Evolutionary conservation across 1,140 invertebrate genomes (phyloP), one percentile per base, ranked within the genome.

Genomic region (Cotesia glomerata): DNA sequence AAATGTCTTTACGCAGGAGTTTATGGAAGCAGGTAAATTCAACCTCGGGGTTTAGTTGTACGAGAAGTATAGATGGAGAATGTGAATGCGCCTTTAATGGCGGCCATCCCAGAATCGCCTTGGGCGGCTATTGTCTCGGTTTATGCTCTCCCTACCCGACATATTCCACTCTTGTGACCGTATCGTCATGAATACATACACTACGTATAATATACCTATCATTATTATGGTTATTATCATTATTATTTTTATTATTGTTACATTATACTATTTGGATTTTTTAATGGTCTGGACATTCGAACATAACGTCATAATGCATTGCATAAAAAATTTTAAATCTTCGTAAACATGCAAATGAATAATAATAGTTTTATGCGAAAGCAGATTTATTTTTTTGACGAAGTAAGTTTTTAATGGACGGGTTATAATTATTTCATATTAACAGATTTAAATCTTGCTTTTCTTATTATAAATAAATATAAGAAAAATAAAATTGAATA

Each of bases 51-150:
- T 13, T 34, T 63, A 14, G 34, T 16, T 35, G 45, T 32, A 13
- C 5, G 36, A 39, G 7, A 61, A 11, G 34, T 18, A 49, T 36
- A 52, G 36, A 34, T 26, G 35, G 58, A 71, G 69, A 71, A 71
- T 63, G 69, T 56, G 74, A 66, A 78, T 75, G 74, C 61, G 56
- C 66, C 58, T 64, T 77, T 79, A 80, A 80, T 80, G 78, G 76
- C 78, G 78, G 78, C 79, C 78, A 79, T 78, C 75, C 73, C 76
- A 59, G 77, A 72, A 75, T 75, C 63, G 74, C 79, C 77, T 75
- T 70, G 78, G 76, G 78, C 78, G 68, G 74, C 79, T 80, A 80
- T 80, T 80, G 79, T 80, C 79, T 80, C 78, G 77, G 78, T 80
- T 80, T 80, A 80, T 80, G 78, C 69, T 73, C 72, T 79, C 70